Evolutionary conservation across 1,140 invertebrate species (phyloP).

Genomic region (Ceratosolen fusciceps): DNA sequence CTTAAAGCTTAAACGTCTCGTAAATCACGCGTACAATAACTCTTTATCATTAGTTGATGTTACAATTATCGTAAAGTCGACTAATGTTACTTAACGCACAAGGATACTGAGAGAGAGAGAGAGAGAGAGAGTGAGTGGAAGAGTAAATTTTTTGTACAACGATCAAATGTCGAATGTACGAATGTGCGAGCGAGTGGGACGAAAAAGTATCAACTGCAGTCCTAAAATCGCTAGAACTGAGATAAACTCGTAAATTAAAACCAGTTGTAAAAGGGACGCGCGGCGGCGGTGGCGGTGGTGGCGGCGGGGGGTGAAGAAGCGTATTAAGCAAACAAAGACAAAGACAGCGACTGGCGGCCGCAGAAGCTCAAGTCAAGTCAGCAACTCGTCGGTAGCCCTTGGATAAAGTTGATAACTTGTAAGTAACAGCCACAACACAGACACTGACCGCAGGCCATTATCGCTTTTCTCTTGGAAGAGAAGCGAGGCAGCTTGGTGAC

Average conservation of each 20-base stretch:
- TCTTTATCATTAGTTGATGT: background rate
- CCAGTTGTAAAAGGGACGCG: too few relatives aligned
- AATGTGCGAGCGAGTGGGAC: background rate
- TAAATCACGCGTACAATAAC: background rate
- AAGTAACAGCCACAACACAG: background rate
- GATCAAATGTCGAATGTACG: background rate
- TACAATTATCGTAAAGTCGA: background rate
- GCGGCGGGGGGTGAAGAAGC: background rate
- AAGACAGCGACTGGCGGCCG: background rate
- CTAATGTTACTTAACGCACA: background rate
- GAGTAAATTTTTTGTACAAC: background rate
- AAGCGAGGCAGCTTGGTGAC: background rate
- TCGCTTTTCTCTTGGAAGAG: constrained; percentile 14
- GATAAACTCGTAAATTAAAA: constrained; percentile 7
- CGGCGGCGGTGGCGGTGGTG: too few relatives aligned
- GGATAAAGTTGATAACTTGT: background rate
- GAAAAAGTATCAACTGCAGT: background rate
- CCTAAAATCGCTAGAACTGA: background rate
- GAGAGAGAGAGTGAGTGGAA: too few relatives aligned
- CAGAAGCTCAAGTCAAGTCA: background rate
- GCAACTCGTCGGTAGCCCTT: background rate
- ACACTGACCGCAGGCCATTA: background rate
- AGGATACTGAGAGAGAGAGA: too few relatives aligned
- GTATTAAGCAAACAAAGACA: background rate
- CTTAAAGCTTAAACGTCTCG: background rate